These are phyloP conservation scores for Notolepis coatsorum DNA, from an alignment of 2,797 vertebrate genomes.

Conservation along the genomic window DNA sequence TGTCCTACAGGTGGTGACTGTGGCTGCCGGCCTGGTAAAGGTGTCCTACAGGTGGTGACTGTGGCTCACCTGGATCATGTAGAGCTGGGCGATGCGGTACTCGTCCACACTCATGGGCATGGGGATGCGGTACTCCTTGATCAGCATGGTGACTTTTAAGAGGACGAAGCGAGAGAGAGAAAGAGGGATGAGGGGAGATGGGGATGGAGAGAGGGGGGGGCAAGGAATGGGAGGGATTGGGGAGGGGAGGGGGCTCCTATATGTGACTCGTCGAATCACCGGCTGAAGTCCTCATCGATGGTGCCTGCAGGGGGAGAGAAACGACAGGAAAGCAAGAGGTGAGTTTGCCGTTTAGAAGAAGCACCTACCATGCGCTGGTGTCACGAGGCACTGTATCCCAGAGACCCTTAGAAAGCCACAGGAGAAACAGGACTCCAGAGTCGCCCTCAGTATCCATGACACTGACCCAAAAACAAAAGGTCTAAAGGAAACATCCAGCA, in stretches of 20 bases:
- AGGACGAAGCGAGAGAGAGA: constrained; percentile 24
- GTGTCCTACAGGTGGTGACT: background rate
- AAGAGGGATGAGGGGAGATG: constrained; percentile 1
- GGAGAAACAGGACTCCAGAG: background rate
- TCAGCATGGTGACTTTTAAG: constrained; percentile 88
- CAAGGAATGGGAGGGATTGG: constrained; percentile 41
- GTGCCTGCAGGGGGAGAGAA: constrained; percentile 75
- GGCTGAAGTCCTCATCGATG: constrained; percentile 79
- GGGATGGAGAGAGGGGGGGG: constrained; percentile 20
- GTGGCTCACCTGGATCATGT: constrained; percentile 96
- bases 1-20: too few relatives aligned
- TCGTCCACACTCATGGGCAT: constrained; percentile 98
- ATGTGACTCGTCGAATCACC: constrained; percentile 75
- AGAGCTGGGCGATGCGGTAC: constrained; percentile 98
- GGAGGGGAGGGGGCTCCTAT: constrained; percentile 60
- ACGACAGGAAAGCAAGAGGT: constrained; percentile 20
- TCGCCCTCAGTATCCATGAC: constrained; percentile 7
- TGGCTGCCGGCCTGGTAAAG: background rate
- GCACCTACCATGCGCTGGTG: background rate
- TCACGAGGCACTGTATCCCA: constrained; percentile 21
- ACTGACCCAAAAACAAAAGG: constrained; percentile 5
- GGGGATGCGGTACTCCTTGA: constrained; percentile 97
- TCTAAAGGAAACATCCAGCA: background rate
- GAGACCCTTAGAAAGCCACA: constrained; percentile 7
- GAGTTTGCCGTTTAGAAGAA: background rate